Percentiles rank a stretch among this genome's conserved stretches.
phyloP scores from a whole-genome alignment of 2,888 invertebrate species.

The Philopedon plagiatum region DNA sequence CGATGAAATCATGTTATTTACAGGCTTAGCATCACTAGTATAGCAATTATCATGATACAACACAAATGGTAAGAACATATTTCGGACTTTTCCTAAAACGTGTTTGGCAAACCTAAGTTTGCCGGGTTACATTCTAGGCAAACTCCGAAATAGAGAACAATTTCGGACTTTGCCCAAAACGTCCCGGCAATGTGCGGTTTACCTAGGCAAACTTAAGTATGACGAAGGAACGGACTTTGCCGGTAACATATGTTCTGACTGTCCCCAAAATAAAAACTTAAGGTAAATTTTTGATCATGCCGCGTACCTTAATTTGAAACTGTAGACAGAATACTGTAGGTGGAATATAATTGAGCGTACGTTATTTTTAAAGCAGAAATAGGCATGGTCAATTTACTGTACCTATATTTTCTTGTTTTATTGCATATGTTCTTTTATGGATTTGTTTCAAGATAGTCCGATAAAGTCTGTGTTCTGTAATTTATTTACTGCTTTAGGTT shows the following conservation, averaged over 20 bases:
- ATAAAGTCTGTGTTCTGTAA: constrained; percentile 4
- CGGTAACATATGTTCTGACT: neutral
- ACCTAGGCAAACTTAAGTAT: too few species aligned
- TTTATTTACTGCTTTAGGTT: constrained; percentile 3
- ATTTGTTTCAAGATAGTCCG: constrained; percentile 14
- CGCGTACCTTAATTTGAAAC: neutral
- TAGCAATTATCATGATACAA: too few species aligned
- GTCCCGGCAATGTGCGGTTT: too few species aligned
- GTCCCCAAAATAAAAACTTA: neutral
- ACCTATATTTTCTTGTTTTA: constrained; percentile 16
- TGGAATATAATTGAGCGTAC: neutral
- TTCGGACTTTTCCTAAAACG: too few species aligned
- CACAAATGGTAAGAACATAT: too few species aligned
- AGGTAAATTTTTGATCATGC: neutral
- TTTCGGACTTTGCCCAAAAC: too few species aligned
- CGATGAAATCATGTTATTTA: too few species aligned
- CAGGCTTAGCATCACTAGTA: too few species aligned
- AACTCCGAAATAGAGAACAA: too few species aligned
- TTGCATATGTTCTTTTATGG: constrained; percentile 17
- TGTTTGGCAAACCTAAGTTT: too few species aligned
- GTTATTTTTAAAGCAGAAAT: neutral
- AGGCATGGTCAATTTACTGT: constrained; percentile 16
- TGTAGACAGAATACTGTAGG: neutral
- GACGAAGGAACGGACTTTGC: too few species aligned
- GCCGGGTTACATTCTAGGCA: too few species aligned